Percentiles rank a stretch among this genome's conserved stretches.
phyloP scores from a whole-genome alignment of 2,113 vertebrate species.

The Saimiri boliviensis region DNA sequence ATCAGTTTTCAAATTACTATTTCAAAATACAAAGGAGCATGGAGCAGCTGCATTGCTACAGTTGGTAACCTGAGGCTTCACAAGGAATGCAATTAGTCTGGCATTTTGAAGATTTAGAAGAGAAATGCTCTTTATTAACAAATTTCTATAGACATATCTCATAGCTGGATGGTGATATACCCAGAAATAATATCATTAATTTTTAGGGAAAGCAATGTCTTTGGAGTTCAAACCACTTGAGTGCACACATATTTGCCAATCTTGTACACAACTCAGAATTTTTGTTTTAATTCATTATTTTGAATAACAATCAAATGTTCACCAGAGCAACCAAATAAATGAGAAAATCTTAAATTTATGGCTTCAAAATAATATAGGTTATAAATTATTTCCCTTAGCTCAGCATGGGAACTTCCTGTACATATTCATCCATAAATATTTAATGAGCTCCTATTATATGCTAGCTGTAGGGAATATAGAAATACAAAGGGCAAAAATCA shows the following conservation, averaged over 20 bases:
- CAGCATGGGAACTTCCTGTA: not conserved
- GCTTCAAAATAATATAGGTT: conserved; percentile 15
- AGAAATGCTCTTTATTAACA: conserved; percentile 41
- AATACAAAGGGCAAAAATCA: conserved; percentile 3
- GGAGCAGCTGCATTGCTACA: not conserved
- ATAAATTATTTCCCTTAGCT: conserved; percentile 40
- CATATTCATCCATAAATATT: conserved; percentile 25
- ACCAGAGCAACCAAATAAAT: conserved; percentile 22
- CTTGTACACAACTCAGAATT: conserved; percentile 15
- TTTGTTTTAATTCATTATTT: conserved; percentile 47
- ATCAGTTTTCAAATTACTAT: conserved; percentile 30
- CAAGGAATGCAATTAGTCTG: conserved; percentile 18
- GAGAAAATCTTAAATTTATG: conserved; percentile 9
- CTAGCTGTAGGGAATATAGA: not conserved
- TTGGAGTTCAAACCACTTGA: conserved; percentile 25
- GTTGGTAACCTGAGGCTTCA: conserved; percentile 46
- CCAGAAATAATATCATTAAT: conserved; percentile 43
- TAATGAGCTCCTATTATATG: conserved; percentile 2
- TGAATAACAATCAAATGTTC: conserved; percentile 48
- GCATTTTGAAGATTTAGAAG: conserved; percentile 16
- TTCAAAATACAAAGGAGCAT: not conserved
- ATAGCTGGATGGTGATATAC: conserved; percentile 33
- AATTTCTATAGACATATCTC: conserved; percentile 48
- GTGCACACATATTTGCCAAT: conserved; percentile 5
- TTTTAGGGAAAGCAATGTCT: conserved; percentile 19